phyloP scores from a whole-genome alignment of 64 coral and sea anemone species.

The Dendronephthya gigantea region DNA sequence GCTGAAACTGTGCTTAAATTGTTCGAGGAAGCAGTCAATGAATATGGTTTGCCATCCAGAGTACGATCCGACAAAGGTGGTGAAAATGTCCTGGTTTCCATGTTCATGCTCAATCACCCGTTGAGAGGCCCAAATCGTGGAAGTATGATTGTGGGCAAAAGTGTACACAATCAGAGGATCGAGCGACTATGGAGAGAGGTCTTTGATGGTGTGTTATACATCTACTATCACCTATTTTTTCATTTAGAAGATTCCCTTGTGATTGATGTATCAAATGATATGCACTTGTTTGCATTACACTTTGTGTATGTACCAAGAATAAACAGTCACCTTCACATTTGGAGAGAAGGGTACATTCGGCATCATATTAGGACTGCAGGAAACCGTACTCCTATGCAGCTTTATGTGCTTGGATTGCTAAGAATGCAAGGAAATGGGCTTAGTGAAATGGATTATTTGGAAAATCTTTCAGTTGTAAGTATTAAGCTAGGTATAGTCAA shows the following conservation, averaged over 20 bases:
- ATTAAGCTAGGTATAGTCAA: not conserved
- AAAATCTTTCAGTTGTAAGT: not conserved
- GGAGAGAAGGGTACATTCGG: not conserved
- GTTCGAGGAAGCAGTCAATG: not conserved
- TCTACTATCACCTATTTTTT: not conserved
- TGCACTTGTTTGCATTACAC: not conserved
- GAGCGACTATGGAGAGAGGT: not conserved
- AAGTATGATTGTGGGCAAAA: conserved; percentile 7
- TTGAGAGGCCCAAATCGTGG: not conserved
- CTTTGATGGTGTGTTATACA: not conserved
- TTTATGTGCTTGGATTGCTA: not conserved
- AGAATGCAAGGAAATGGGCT: conserved; percentile 10
- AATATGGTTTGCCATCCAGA: conserved; percentile 10
- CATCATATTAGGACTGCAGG: not conserved
- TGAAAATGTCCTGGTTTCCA: conserved; percentile 3
- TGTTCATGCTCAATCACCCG: conserved; percentile 6
- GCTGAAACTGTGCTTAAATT: not conserved
- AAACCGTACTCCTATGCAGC: not conserved
- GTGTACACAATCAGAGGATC: too few relatives aligned
- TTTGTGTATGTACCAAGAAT: conserved; percentile 10
- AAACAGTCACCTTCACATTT: not conserved
- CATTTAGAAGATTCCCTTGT: not conserved
- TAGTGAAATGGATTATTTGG: conserved; percentile 6
- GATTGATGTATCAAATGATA: conserved; percentile 5
- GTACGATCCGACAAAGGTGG: not conserved